Evolutionary conservation across 2,888 invertebrate species (phyloP).

Genomic region (Plusia festucae): DNA sequence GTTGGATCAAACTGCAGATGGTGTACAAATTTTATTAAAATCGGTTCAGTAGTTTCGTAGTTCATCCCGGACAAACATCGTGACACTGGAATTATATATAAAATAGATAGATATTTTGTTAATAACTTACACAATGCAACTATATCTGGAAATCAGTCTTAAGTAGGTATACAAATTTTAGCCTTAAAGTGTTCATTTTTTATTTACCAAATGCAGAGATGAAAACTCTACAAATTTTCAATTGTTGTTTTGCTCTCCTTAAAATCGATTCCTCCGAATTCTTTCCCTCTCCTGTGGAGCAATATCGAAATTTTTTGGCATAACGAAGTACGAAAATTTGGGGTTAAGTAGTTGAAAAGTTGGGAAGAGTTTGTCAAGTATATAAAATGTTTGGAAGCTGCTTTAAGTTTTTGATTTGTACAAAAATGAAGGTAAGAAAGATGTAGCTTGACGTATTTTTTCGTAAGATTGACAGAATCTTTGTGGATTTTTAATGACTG

Average conservation of each 20-base stretch:
- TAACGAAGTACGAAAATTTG: slow-evolving; percentile 57
- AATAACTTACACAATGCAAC: background rate
- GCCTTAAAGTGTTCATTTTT: background rate
- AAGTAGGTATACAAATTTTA: too few relatives aligned
- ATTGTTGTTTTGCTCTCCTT: slow-evolving; percentile 13
- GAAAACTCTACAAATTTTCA: slow-evolving; percentile 10
- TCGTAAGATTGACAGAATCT: background rate
- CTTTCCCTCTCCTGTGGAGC: slow-evolving; percentile 47
- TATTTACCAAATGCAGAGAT: background rate
- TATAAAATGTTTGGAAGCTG: slow-evolving; percentile 54
- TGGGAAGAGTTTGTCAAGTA: slow-evolving; percentile 42
- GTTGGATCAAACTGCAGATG: too few relatives aligned
- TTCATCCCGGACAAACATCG: too few relatives aligned
- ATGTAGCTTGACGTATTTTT: slow-evolving; percentile 23
- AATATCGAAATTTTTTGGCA: slow-evolving; percentile 52
- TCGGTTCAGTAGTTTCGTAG: too few relatives aligned
- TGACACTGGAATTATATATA: too few relatives aligned
- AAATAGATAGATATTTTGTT: too few relatives aligned
- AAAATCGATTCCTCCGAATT: slow-evolving; percentile 45
- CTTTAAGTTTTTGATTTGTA: slow-evolving; percentile 55
- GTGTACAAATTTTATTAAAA: too few relatives aligned
- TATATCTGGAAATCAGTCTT: background rate
- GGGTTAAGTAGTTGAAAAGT: slow-evolving; percentile 57
- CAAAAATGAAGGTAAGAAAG: slow-evolving; percentile 38
- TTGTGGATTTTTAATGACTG: too few relatives aligned